phyloP scores from a whole-genome alignment of 1,140 invertebrate genomes.

The Heliothis subflexa region DNA sequence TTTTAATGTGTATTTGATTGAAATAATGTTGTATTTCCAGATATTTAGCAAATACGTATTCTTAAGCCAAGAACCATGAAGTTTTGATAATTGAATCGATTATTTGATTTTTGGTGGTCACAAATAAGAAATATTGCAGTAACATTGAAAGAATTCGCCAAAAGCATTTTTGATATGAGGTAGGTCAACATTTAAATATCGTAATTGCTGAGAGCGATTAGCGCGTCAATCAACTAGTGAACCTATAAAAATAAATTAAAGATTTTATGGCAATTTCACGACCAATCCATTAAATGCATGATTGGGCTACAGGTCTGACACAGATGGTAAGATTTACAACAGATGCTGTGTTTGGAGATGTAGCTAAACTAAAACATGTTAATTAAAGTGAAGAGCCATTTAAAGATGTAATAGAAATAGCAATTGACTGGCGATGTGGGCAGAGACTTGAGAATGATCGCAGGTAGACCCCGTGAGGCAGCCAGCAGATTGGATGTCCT shows the following conservation, averaged over 20 bases:
- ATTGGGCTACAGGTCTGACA: not conserved
- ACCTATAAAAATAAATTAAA: not conserved
- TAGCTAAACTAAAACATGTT: too few species aligned
- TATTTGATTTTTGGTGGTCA: slow-evolving; percentile 5
- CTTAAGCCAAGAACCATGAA: not conserved
- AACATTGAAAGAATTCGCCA: not conserved
- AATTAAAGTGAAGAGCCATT: too few species aligned
- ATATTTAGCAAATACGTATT: not conserved
- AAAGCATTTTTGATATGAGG: not conserved
- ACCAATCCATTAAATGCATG: not conserved
- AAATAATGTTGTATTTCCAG: not conserved
- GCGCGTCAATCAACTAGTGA: not conserved
- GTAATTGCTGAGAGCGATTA: not conserved
- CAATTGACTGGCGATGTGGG: too few species aligned
- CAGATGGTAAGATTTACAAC: too few species aligned
- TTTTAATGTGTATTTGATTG: not conserved
- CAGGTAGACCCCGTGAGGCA: too few species aligned
- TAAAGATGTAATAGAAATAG: too few species aligned
- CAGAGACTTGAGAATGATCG: too few species aligned
- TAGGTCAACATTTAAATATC: not conserved
- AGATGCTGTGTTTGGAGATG: too few species aligned
- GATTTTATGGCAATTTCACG: slow-evolving; percentile 1
- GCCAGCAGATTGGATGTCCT: too few species aligned
- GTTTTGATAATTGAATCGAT: slow-evolving; percentile 7
- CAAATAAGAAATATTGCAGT: not conserved